Percentiles rank a stretch among this genome's conserved stretches.
Evolutionary conservation across 2,797 vertebrate species (phyloP).

Genomic region (Poecilia gillii): DNA sequence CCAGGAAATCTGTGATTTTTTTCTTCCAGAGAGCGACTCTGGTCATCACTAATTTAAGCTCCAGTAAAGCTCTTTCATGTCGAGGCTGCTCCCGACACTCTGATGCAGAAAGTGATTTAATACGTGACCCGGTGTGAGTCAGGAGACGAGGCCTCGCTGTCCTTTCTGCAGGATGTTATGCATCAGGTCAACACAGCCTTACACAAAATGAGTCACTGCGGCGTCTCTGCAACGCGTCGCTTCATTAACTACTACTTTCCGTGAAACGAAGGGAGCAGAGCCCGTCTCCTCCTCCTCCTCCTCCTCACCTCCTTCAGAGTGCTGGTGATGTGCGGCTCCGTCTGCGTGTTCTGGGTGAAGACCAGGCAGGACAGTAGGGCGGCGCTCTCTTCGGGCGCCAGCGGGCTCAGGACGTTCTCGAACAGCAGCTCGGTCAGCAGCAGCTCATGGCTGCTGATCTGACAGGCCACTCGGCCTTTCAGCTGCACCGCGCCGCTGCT

Average conservation of each 20-base stretch:
- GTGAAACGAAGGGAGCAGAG: not conserved
- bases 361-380: slow-evolving; percentile 91
- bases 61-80: slow-evolving; percentile 75
- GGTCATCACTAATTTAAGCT: slow-evolving; percentile 72
- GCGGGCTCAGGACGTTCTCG: slow-evolving; percentile 87
- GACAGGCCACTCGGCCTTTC: slow-evolving; percentile 91
- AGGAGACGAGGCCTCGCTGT: slow-evolving; percentile 22
- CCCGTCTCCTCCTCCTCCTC: not conserved
- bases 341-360: slow-evolving; percentile 87
- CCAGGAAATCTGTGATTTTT: slow-evolving; percentile 37
- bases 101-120: slow-evolving; percentile 23
- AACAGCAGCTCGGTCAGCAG: slow-evolving; percentile 93
- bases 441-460: slow-evolving; percentile 92
- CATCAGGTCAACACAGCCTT: slow-evolving; percentile 22
- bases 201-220: slow-evolving; percentile 27
- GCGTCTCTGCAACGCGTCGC: not conserved
- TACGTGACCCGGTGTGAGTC: slow-evolving; percentile 41
- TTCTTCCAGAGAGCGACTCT: not conserved
- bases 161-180: slow-evolving; percentile 40
- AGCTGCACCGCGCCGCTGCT: slow-evolving; percentile 87
- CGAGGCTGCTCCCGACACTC: slow-evolving; percentile 17
- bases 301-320: slow-evolving; percentile 85
- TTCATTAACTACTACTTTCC: not conserved
- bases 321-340: slow-evolving; percentile 86
- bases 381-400: slow-evolving; percentile 91